Evolutionary conservation across 2,888 invertebrate species (phyloP).

Genomic region (Sacculina carcini): DNA sequence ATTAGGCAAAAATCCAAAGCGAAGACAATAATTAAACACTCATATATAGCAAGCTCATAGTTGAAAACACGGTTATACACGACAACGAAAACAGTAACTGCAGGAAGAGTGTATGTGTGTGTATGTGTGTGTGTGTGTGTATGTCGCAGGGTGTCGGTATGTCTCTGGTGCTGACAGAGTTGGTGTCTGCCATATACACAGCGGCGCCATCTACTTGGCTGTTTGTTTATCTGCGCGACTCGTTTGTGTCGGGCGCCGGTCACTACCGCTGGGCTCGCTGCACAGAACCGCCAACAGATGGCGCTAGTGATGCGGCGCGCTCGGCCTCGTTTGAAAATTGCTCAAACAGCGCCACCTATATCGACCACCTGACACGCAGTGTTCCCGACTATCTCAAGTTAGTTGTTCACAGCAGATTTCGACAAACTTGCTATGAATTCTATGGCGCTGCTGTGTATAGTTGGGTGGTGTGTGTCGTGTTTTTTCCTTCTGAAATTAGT

Average conservation of each 20-base stretch:
- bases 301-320: background rate
- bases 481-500: no score
- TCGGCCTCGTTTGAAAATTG: slow-evolving; percentile 1
- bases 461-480: no score
- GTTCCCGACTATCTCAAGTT: slow-evolving; percentile 11
- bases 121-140: background rate
- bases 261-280: slow-evolving; percentile 56
- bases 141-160: slow-evolving; percentile 43
- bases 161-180: slow-evolving; percentile 47
- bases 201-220: slow-evolving; percentile 74
- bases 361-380: slow-evolving; percentile 8
- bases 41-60: no score
- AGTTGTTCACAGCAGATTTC: background rate
- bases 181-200: slow-evolving; percentile 57
- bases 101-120: no score
- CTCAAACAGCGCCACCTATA: slow-evolving; percentile 7
- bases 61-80: no score
- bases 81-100: no score
- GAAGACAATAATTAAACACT: no score
- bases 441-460: no score
- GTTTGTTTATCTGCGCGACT: slow-evolving; percentile 59
- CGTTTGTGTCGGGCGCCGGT: slow-evolving; percentile 47
- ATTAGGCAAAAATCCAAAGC: no score
- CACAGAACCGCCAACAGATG: slow-evolving; percentile 19
- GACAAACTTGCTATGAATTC: no score